A percentile compares a stretch with the other conserved stretches of the same genome.
These are phyloP conservation scores for Lysiphlebus fabarum DNA, from an alignment of 1,140 invertebrate genomes.

Conservation along the genomic window DNA sequence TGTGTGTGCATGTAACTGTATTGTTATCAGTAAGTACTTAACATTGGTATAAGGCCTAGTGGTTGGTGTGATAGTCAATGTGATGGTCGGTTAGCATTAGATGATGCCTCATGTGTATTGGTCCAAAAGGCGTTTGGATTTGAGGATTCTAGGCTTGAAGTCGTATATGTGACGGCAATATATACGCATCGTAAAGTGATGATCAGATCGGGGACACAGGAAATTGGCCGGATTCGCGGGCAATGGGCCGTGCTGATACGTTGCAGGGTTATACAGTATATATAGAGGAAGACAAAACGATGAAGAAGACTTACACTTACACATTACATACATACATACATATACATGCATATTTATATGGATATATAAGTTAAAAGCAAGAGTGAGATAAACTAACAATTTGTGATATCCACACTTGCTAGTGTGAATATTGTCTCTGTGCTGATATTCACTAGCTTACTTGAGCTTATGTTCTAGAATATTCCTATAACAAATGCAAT, in stretches of 20 bases:
- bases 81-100: conserved; percentile 2
- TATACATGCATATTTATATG: no score
- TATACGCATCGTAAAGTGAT: conserved; percentile 54
- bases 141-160: conserved; percentile 3
- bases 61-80: background rate
- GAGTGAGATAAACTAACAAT: no score
- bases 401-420: no score
- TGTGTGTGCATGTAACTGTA: conserved; percentile 20
- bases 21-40: conserved; percentile 8
- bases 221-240: conserved; percentile 55
- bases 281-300: background rate
- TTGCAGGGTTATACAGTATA: background rate
- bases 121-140: background rate
- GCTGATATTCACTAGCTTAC: no score
- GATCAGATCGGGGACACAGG: conserved; percentile 50
- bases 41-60: no score
- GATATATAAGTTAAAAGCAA: no score
- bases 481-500: no score
- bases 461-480: no score
- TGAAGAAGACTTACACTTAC: conserved; percentile 1
- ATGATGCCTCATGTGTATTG: conserved; percentile 5
- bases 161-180: conserved; percentile 26
- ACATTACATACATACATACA: background rate
- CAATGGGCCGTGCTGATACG: conserved; percentile 55
- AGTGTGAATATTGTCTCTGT: no score